Evolutionary conservation across 2,113 vertebrate genomes (phyloP).

Genomic region (Bettongia penicillata): DNA sequence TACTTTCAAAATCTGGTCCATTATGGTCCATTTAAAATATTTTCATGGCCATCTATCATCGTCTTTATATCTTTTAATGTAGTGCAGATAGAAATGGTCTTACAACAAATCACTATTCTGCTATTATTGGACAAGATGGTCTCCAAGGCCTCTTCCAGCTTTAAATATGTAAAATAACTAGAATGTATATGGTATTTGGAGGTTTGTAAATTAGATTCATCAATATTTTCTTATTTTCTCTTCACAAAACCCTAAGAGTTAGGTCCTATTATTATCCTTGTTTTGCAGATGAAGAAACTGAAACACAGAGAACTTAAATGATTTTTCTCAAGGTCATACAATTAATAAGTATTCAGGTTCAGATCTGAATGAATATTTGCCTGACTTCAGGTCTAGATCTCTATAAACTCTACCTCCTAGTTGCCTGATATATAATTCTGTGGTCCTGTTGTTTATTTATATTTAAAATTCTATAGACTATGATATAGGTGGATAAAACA

Average conservation of each 20-base stretch:
- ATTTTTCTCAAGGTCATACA: neutral
- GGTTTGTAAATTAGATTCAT: neutral
- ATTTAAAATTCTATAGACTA: neutral
- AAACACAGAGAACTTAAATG: neutral
- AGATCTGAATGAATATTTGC: neutral
- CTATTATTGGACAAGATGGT: neutral
- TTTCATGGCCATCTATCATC: neutral
- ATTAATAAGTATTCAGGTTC: neutral
- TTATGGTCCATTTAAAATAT: no score
- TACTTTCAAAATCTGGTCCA: no score
- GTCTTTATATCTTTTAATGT: neutral
- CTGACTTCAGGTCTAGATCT: neutral
- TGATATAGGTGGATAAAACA: neutral
- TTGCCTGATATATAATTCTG: neutral
- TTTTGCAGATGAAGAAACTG: neutral
- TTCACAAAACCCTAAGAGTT: neutral
- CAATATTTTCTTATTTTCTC: neutral
- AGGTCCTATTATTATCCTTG: neutral
- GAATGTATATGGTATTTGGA: neutral
- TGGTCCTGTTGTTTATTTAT: neutral
- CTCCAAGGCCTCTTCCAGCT: neutral
- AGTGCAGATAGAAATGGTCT: neutral
- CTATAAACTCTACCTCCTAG: neutral
- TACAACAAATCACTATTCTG: no score
- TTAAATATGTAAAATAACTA: neutral